Evolutionary conservation across 2,797 vertebrate genomes (phyloP).

Genomic region (Enteromius mattozi): DNA sequence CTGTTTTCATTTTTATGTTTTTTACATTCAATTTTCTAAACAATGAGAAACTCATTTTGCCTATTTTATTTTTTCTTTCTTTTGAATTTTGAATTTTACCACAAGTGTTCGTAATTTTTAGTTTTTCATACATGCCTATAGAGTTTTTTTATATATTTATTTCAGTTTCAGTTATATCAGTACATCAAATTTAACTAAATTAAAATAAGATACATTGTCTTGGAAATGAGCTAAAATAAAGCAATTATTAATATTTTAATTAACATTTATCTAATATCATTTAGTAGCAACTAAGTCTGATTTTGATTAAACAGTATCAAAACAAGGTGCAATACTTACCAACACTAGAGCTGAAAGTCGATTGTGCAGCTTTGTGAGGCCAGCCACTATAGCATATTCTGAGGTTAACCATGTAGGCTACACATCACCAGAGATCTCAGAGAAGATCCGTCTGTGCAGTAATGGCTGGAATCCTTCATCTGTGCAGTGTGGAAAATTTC

Average conservation of each 20-base stretch:
- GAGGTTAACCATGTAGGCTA: constrained; percentile 3
- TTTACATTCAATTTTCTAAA: background rate
- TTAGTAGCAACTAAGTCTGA: background rate
- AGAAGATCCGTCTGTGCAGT: constrained; percentile 50
- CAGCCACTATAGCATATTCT: background rate
- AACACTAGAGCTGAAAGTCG: background rate
- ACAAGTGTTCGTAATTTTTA: background rate
- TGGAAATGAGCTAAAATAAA: background rate
- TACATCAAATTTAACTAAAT: background rate
- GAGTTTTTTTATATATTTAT: background rate
- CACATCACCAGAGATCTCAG: constrained; percentile 28
- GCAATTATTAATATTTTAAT: background rate
- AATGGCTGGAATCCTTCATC: constrained; percentile 58
- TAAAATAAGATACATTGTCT: background rate
- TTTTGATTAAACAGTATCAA: background rate
- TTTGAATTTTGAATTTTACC: background rate
- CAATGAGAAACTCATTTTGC: background rate
- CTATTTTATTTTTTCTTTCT: background rate
- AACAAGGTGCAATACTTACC: background rate
- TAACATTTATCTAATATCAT: background rate
- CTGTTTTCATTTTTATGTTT: background rate
- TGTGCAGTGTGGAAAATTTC: constrained; percentile 55
- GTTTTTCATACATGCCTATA: too few relatives aligned
- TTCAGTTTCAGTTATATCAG: background rate
- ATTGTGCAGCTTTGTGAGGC: background rate